phyloP scores from a whole-genome alignment of 1,140 invertebrate species.

The Samia ricini region DNA sequence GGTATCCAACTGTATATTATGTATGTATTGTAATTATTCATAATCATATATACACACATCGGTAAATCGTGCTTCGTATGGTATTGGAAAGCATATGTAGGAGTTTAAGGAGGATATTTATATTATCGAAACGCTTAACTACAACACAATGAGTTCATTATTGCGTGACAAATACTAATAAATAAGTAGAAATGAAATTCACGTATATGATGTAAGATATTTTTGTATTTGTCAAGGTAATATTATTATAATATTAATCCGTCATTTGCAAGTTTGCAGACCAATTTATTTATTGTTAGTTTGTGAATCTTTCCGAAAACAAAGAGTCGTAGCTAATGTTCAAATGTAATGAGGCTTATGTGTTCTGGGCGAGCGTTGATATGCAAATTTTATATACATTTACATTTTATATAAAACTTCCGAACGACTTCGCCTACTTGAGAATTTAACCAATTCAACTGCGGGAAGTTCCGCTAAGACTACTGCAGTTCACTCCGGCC shows the following conservation, averaged over 20 bases:
- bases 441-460: background rate
- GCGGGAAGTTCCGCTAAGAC: background rate
- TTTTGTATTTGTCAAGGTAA: too few relatives aligned
- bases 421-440: background rate
- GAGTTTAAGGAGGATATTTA: too few relatives aligned
- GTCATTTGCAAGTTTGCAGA: background rate
- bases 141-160: too few relatives aligned
- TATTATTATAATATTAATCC: background rate
- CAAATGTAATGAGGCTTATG: background rate
- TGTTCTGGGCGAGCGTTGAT: background rate
- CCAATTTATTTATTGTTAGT: background rate
- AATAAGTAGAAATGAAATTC: too few relatives aligned
- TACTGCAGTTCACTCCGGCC: background rate
- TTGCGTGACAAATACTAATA: too few relatives aligned
- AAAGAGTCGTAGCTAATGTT: background rate
- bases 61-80: too few relatives aligned
- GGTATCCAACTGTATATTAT: too few relatives aligned
- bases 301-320: background rate
- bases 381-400: background rate
- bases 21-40: too few relatives aligned
- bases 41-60: too few relatives aligned
- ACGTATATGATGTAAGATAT: too few relatives aligned
- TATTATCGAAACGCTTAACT: too few relatives aligned
- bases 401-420: background rate
- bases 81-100: too few relatives aligned